Evolutionary conservation across 1,140 invertebrate species (phyloP).

Genomic region (Euura saliciscinereae): DNA sequence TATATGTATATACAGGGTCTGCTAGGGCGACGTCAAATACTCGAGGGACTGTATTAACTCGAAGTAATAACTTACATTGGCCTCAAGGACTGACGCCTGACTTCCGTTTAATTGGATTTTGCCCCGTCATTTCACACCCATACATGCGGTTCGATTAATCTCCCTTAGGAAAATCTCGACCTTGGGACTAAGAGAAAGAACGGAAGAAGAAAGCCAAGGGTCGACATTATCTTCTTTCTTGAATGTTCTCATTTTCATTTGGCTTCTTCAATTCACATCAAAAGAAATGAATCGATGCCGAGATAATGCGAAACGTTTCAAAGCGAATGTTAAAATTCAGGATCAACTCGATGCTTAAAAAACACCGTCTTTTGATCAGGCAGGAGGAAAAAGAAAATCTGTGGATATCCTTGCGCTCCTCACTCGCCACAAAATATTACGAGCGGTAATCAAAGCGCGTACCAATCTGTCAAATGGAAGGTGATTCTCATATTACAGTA

Average conservation of each 20-base stretch:
- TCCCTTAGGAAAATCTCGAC: not conserved
- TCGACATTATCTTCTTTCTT: too few species aligned
- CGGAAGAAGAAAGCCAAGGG: too few species aligned
- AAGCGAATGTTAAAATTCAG: too few species aligned
- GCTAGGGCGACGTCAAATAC: not conserved
- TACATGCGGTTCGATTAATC: not conserved
- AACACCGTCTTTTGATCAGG: too few species aligned
- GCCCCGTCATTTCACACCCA: not conserved
- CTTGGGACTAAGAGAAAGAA: not conserved
- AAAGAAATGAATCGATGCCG: too few species aligned
- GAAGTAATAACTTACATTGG: not conserved
- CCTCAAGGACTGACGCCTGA: not conserved
- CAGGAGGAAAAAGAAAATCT: too few species aligned
- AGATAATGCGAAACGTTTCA: too few species aligned
- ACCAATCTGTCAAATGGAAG: conserved; percentile 5
- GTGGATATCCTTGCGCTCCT: not conserved
- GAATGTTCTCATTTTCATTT: too few species aligned
- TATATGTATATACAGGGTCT: too few species aligned
- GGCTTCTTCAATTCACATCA: too few species aligned
- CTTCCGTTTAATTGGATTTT: not conserved
- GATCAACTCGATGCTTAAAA: too few species aligned
- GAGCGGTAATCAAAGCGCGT: not conserved
- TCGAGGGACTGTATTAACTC: not conserved
- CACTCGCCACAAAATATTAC: not conserved
- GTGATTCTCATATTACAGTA: not conserved